Conservation (phyloP, 2,113 vertebrate genomes). For the Paramisgurnus dabryanus region DNA sequence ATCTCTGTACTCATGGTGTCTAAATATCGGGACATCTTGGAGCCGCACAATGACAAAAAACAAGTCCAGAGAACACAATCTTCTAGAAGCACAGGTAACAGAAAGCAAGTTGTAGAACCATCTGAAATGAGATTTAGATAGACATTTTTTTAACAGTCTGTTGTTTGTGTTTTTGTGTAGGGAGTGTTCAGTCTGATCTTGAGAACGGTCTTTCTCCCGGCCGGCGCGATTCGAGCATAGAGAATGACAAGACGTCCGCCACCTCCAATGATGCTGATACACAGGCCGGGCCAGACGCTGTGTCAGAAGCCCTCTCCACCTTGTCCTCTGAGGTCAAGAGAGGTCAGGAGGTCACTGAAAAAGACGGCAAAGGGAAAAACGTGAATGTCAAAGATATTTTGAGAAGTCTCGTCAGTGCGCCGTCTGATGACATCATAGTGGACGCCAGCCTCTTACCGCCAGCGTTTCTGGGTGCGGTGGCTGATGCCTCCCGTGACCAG, state of each 20-base stretch:
- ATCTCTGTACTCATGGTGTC: slow-evolving; percentile 99
- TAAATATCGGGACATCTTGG: slow-evolving; percentile 97
- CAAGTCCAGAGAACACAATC: slow-evolving; percentile 71
- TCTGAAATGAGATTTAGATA: background rate
- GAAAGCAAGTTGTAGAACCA: too few species aligned
- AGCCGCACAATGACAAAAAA: slow-evolving; percentile 89
- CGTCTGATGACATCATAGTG: slow-evolving; percentile 79
- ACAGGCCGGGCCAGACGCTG: slow-evolving; percentile 80
- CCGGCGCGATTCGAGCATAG: slow-evolving; percentile 82
- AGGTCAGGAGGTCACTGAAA: slow-evolving; percentile 63
- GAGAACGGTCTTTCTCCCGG: slow-evolving; percentile 70
- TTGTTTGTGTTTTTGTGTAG: slow-evolving; percentile 43
- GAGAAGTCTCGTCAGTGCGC: slow-evolving; percentile 87
- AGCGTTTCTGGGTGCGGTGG: slow-evolving; percentile 80
- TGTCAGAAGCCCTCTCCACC: slow-evolving; percentile 88
- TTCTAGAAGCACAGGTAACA: slow-evolving; percentile 73
- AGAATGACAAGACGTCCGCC: slow-evolving; percentile 78
- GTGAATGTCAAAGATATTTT: slow-evolving; percentile 93
- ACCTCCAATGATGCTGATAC: slow-evolving; percentile 52
- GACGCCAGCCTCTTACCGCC: slow-evolving; percentile 84
- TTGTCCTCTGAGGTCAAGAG: slow-evolving; percentile 90
- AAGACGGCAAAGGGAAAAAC: slow-evolving; percentile 82
- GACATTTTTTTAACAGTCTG: background rate
- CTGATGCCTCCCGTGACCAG: slow-evolving; percentile 75
- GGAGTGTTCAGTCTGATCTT: slow-evolving; percentile 63